A percentile compares a stretch with the other conserved stretches of the same genome.
These are phyloP conservation scores for Anas capensis DNA, from an alignment of 2,797 vertebrate species.

Conservation along the genomic window DNA sequence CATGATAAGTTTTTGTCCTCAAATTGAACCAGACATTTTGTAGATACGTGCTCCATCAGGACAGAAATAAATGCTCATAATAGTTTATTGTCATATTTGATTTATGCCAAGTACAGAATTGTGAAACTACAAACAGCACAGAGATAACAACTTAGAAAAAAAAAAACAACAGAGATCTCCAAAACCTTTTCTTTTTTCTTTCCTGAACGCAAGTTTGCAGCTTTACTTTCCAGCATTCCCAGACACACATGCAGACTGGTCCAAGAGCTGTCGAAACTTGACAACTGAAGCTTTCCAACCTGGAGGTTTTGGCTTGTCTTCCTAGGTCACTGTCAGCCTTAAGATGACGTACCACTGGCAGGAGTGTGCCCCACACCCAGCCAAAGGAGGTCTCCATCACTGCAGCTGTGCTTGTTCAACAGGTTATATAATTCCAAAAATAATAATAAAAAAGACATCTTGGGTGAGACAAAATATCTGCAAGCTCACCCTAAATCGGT, in stretches of 20 bases:
- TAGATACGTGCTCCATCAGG: background rate
- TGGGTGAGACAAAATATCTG: background rate
- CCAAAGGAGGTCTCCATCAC: background rate
- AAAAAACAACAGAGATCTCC: background rate
- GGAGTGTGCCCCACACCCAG: background rate
- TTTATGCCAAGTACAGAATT: background rate
- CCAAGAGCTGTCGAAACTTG: background rate
- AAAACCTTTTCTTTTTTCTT: background rate
- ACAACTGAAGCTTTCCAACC: background rate
- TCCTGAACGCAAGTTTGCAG: background rate
- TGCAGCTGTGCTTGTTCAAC: background rate
- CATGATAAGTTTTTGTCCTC: background rate
- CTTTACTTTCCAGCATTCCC: background rate
- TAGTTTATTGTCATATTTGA: background rate
- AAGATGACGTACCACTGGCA: background rate
- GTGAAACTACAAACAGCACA: background rate
- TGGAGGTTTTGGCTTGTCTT: background rate
- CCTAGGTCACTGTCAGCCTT: background rate
- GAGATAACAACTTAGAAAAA: background rate
- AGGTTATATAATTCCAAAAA: background rate
- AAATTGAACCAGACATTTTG: background rate
- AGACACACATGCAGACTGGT: background rate
- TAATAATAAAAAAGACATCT: background rate
- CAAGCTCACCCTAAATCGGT: background rate
- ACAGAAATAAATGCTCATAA: background rate